A percentile compares a stretch with the other conserved stretches of the same genome.
Conservation (phyloP, 2,113 vertebrate genomes). For the Eonycteris spelaea region DNA sequence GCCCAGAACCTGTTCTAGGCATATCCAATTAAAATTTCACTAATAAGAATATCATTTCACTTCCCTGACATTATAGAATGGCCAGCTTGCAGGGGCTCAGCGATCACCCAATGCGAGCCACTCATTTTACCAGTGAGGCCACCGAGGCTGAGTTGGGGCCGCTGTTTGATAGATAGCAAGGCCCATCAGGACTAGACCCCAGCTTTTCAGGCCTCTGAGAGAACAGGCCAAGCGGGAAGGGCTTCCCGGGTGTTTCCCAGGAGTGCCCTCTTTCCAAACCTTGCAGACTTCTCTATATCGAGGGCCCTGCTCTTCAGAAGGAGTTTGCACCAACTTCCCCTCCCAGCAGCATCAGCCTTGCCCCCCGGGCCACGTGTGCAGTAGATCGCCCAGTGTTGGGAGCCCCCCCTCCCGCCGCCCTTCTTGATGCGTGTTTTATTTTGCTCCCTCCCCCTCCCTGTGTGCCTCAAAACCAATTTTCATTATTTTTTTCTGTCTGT, state of each 20-base stretch:
- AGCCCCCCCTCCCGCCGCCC: neutral
- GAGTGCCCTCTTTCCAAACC: neutral
- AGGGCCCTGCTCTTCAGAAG: neutral
- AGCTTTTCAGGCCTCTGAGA: neutral
- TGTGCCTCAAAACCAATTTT: conserved; percentile 82
- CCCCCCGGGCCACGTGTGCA: conserved; percentile 50
- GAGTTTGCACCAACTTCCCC: conserved; percentile 13
- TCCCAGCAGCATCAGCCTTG: neutral
- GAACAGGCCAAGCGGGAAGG: neutral
- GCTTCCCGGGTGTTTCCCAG: neutral
- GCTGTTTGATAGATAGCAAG: neutral
- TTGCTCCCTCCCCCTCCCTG: conserved; percentile 42
- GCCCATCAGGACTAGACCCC: neutral
- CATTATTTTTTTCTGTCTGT: conserved; percentile 82
- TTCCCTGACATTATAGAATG: neutral
- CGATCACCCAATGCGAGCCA: neutral
- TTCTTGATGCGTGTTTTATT: conserved; percentile 62
- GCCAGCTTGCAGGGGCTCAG: neutral
- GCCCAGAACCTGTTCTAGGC: neutral
- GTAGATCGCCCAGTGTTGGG: conserved; percentile 2
- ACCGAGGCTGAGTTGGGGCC: neutral
- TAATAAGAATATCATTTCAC: conserved; percentile 44
- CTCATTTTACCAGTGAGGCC: neutral
- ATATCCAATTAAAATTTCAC: neutral
- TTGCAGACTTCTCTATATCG: neutral